phyloP scores from a whole-genome alignment of 2,113 vertebrate genomes.

The Macaca fascicularis region T2T-MFA8v1.1 NC_088376.1:139684001-139684500 shows the following conservation, averaged over 20 bases:
- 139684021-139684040: background rate
- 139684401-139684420: background rate
- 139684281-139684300: constrained; percentile 64
- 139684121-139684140: background rate
- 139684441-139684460: constrained; percentile 27
- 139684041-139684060: background rate
- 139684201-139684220: background rate
- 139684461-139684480: background rate
- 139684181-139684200: fast-evolving
- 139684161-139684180: fast-evolving
- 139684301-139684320: constrained; percentile 71
- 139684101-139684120: background rate
- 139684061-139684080: background rate
- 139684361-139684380: constrained; percentile 62
- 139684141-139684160: background rate
- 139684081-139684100: background rate
- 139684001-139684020: background rate
- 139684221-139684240: background rate
- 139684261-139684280: constrained; percentile 65
- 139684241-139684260: constrained; percentile 59
- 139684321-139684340: constrained; percentile 69
- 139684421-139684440: background rate
- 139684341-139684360: constrained; percentile 65
- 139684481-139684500: constrained; percentile 41
- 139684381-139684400: background rate